phyloP scores from a whole-genome alignment of 2,888 invertebrate species.

The Mythimna albipuncta region DNA sequence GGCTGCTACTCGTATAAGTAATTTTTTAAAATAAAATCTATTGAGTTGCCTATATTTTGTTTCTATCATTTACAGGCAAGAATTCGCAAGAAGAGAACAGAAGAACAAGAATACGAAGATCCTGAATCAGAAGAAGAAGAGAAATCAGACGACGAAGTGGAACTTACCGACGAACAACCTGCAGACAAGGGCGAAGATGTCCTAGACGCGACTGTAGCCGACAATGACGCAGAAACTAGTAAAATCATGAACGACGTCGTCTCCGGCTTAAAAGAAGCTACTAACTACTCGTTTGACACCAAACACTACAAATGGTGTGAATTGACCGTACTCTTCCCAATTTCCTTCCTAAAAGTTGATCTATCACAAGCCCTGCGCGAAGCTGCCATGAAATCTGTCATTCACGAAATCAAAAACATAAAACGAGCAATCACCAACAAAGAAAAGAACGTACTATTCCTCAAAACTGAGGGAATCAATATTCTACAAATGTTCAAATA shows the following conservation, averaged over 20 bases:
- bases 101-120: slow-evolving; percentile 93
- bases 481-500: slow-evolving; percentile 97
- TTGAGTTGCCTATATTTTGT: neutral
- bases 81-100: slow-evolving; percentile 89
- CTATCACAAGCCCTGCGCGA: slow-evolving; percentile 94
- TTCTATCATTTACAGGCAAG: slow-evolving; percentile 79
- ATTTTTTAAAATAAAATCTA: neutral
- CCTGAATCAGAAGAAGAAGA: slow-evolving; percentile 91
- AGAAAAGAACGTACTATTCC: slow-evolving; percentile 91
- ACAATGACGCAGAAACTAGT: slow-evolving; percentile 72
- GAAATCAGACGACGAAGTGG: slow-evolving; percentile 87
- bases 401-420: slow-evolving; percentile 95
- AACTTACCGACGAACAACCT: slow-evolving; percentile 72
- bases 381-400: slow-evolving; percentile 93
- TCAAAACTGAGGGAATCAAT: slow-evolving; percentile 99
- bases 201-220: slow-evolving; percentile 68
- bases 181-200: slow-evolving; percentile 75
- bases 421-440: slow-evolving; percentile 95
- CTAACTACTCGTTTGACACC: slow-evolving; percentile 94
- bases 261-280: slow-evolving; percentile 82
- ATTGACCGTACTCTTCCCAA: slow-evolving; percentile 93
- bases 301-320: slow-evolving; percentile 96
- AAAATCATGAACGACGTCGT: slow-evolving; percentile 84
- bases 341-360: slow-evolving; percentile 91
- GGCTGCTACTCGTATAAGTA: too few relatives aligned